Evolutionary conservation across 2,888 invertebrate species (phyloP).

Genomic region (Latheticus oryzae): DNA sequence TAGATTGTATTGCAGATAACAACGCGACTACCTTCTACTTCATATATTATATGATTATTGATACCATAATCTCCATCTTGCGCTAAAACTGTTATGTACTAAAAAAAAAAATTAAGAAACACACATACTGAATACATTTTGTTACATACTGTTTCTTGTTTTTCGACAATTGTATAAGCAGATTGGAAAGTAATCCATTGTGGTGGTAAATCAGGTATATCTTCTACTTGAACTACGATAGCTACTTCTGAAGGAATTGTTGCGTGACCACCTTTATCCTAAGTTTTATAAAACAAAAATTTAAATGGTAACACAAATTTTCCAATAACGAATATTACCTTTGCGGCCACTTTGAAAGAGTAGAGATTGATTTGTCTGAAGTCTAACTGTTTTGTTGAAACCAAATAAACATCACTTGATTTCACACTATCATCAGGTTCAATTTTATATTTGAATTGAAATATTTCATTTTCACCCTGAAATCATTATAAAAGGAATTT

Average conservation of each 20-base stretch:
- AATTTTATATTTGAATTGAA: slow-evolving; percentile 44
- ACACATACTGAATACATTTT: too few species aligned
- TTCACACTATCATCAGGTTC: slow-evolving; percentile 36
- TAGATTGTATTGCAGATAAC: slow-evolving; percentile 44
- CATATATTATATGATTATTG: slow-evolving; percentile 68
- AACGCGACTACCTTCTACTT: slow-evolving; percentile 43
- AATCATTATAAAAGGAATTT: slow-evolving; percentile 20
- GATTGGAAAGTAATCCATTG: slow-evolving; percentile 71
- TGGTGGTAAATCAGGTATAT: slow-evolving; percentile 71
- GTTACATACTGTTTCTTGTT: slow-evolving; percentile 50
- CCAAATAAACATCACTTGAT: slow-evolving; percentile 49
- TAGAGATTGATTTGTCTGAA: slow-evolving; percentile 68
- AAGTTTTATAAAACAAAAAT: too few species aligned
- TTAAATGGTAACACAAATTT: slow-evolving; percentile 27
- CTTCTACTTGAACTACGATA: slow-evolving; percentile 70
- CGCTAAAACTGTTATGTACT: slow-evolving; percentile 59
- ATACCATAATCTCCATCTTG: slow-evolving; percentile 74
- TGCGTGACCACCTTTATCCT: slow-evolving; percentile 65
- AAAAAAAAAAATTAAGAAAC: too few species aligned
- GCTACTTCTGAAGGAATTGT: slow-evolving; percentile 64
- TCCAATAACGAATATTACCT: slow-evolving; percentile 58
- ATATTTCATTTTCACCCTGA: slow-evolving; percentile 44
- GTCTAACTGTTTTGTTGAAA: slow-evolving; percentile 53
- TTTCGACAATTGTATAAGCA: slow-evolving; percentile 70
- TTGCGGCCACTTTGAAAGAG: slow-evolving; percentile 69